Evolutionary conservation across 2,888 invertebrate species (phyloP), one percentile per base, ranked within the genome.

Genomic region (Euzophera pinguis): DNA sequence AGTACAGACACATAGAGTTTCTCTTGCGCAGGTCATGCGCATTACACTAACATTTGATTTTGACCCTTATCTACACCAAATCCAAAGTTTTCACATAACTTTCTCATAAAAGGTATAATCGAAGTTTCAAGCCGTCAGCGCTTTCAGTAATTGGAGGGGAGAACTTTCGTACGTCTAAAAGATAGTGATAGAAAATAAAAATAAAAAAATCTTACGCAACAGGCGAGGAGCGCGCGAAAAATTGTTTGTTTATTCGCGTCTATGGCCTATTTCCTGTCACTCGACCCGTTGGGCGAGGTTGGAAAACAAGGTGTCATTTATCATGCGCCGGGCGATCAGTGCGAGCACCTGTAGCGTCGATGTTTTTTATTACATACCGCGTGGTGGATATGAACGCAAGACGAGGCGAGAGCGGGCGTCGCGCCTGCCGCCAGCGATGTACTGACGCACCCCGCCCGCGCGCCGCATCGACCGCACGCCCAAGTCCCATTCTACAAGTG

Each of bases 1-100:
- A 32, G 16, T 45, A 45, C 16, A 45, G 45, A 16, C 16, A 32
- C 32, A 16, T 43, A 14, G 32, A 55, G 58, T 58, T 54, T 55
- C 60, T 60, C 57, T 57, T 58, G 60, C 57, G 57, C 60, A 60
- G 53, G 53, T 57, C 60, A 60, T 60, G 60, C 60, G 60, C 60
- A 57, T 45, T 49, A 50, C 27, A 29, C 35, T 14, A 10, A 29
- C 45, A 58, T 41, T 42, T 53, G 42, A 58, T 53, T 57, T 54
- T 55, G 47, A 55, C 43, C 53, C 58, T 55, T 60, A 57, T 34
- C n/a, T 27, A 53, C 55, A 27, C 13, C 16, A 27, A 50, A 41
- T 32, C 27, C 37, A 51, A 51, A 51, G 35, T 51, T 51, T 51
- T 27, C 51, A 17, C 37, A 35, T 37, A 51, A 51, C 51, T 51